These are phyloP conservation scores for Lacerta agilis DNA, from an alignment of 2,797 vertebrate species.

Conservation along the genomic window DNA sequence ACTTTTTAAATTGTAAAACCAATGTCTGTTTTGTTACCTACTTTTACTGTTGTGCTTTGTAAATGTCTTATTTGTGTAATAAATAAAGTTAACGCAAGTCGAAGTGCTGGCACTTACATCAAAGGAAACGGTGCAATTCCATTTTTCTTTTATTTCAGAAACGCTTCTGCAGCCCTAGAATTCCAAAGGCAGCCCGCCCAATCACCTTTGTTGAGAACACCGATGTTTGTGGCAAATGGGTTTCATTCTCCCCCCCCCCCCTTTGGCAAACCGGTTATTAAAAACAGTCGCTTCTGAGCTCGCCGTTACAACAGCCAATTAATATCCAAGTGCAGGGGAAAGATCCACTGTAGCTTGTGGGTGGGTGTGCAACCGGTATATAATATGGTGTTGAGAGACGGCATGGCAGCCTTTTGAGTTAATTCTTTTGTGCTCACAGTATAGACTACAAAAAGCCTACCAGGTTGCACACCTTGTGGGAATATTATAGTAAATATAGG, in stretches of 20 bases:
- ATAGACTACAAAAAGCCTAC: conserved; percentile 18
- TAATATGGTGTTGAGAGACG: conserved; percentile 69
- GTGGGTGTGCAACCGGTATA: conserved; percentile 35
- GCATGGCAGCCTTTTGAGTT: conserved; percentile 64
- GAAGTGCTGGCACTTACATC: conserved; percentile 84
- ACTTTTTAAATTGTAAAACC: conserved; percentile 90
- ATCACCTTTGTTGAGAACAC: conserved; percentile 68
- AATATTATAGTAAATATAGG: conserved; percentile 55
- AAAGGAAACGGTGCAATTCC: conserved; percentile 70
- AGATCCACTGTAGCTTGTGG: conserved; percentile 69
- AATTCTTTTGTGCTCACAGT: conserved; percentile 61
- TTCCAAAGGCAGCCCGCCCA: conserved; percentile 63
- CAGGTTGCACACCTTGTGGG: conserved; percentile 60
- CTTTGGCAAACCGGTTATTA: conserved; percentile 62
- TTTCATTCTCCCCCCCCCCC: conserved; percentile 64
- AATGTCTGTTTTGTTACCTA: conserved; percentile 95
- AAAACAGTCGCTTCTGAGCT: conserved; percentile 56
- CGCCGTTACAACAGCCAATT: conserved; percentile 68
- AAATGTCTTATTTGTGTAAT: conserved; percentile 96
- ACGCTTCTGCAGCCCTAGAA: conserved; percentile 63
- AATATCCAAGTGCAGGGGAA: conserved; percentile 63
- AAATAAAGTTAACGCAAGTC: conserved; percentile 91
- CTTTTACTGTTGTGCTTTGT: conserved; percentile 93
- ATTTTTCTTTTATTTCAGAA: conserved; percentile 76
- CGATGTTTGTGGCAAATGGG: conserved; percentile 63